Base-by-base conservation (phyloP, 2,113 vertebrate species). In the Shinisaurus crocodilurus region DNA sequence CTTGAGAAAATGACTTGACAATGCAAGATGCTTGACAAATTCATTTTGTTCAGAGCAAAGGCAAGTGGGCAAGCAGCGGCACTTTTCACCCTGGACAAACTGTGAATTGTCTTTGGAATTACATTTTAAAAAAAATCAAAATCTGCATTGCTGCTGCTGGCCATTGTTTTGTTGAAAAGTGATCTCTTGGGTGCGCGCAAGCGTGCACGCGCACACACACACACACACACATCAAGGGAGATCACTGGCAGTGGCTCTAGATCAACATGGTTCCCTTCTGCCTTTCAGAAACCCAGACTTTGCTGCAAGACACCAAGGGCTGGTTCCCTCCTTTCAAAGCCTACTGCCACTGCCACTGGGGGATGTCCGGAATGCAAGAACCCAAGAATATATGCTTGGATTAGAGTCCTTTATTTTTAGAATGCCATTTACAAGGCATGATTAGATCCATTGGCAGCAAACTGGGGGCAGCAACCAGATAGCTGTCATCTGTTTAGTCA, bases 101-200 rank as follows among this genome's bases (percentile, higher is more conserved):
- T 95, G 93, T 82, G 93, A 96, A 96, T 92, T 94, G 94, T 90
- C 81, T 90, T 96, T 93, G 91, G 95, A 96, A 97, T 96, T 96
- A 93, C 93, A 91, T 90, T 96, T 94, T 85, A n/a, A 7, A 50
- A 50, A 50, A 2, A 91, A 91, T 96, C 95, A 95, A 96, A 97
- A 96, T 94, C 94, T 95, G 91, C 95, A 93, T 95, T 79, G 57
- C 79, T 43, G 92, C 94, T 90, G 92, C 16, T 72, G 84, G 80
- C 85, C 92, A 91, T 90, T 12, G 1, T 93, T 94, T 95, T 67
- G 10, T 89, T 57, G 94, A 23, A 48, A 85, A 34, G 37, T 9
- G 16, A 48, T 43, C 18, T 48, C 29, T 70, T 43, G 2, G 23
- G 65, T 3, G 48, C 32, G 8, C 69, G n/a, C n/a, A n/a, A n/a